phyloP scores from a whole-genome alignment of 1,140 invertebrate genomes.

The Psix sp. region DNA sequence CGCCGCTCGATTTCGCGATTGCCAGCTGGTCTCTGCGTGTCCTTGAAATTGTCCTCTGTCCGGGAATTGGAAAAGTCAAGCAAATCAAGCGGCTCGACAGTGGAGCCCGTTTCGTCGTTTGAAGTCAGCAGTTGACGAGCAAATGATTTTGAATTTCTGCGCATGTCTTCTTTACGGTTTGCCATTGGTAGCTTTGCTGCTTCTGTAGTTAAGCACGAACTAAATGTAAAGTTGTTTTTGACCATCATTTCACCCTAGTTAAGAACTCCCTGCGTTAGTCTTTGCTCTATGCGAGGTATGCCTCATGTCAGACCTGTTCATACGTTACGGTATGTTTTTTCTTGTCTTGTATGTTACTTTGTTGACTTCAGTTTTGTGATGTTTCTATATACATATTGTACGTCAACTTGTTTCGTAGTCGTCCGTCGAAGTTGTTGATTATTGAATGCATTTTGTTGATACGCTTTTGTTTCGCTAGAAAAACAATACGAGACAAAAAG shows the following conservation, averaged over 20 bases:
- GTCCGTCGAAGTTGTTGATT: conserved; percentile 19
- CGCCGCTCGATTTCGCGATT: too few species aligned
- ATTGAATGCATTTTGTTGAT: conserved; percentile 30
- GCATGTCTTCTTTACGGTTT: conserved; percentile 76
- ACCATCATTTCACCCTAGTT: conserved; percentile 67
- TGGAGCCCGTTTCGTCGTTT: too few species aligned
- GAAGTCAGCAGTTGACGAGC: too few species aligned
- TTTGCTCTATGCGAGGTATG: conserved; percentile 75
- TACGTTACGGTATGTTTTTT: conserved; percentile 45
- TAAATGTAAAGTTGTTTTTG: conserved; percentile 70
- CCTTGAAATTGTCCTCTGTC: too few species aligned
- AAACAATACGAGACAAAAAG: conserved; percentile 18
- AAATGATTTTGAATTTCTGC: conserved; percentile 71
- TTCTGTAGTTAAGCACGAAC: conserved; percentile 76
- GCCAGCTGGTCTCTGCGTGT: too few species aligned
- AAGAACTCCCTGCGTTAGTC: conserved; percentile 70
- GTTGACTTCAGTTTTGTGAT: conserved; percentile 60
- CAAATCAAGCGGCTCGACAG: too few species aligned
- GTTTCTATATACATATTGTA: conserved; percentile 27
- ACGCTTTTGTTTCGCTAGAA: conserved; percentile 36
- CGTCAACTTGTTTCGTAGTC: conserved; percentile 12
- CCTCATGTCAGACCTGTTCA: conserved; percentile 74
- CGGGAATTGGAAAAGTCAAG: too few species aligned
- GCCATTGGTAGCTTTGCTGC: conserved; percentile 76
- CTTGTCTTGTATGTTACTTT: conserved; percentile 52